Evolutionary conservation across 1,140 invertebrate species (phyloP).

Genomic region (Cydia strobilella): DNA sequence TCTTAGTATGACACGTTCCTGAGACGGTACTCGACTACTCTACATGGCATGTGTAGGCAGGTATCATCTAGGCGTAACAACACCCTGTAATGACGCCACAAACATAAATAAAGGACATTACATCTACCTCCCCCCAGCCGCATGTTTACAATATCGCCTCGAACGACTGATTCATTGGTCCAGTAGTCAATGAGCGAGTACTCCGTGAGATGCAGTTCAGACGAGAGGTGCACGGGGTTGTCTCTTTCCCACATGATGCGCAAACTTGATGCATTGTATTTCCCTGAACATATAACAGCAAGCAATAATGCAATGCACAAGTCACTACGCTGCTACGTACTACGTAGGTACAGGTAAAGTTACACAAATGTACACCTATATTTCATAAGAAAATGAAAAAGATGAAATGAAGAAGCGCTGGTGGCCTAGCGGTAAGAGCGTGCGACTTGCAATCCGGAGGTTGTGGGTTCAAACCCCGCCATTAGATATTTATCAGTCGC

Average conservation of each 20-base stretch:
- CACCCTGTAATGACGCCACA: conserved; percentile 39
- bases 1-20: too few species aligned
- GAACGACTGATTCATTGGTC: conserved; percentile 85
- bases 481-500: too few species aligned
- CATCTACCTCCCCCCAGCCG: conserved; percentile 84
- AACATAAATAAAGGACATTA: conserved; percentile 63
- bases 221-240: conserved; percentile 87
- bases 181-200: conserved; percentile 86
- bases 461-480: too few species aligned
- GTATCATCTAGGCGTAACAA: conserved; percentile 10
- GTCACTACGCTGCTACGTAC: conserved; percentile 14
- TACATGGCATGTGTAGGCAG: too few species aligned
- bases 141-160: conserved; percentile 84
- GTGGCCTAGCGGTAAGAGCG: too few species aligned
- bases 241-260: conserved; percentile 87
- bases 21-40: too few species aligned
- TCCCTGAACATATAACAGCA: conserved; percentile 81
- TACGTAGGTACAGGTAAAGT: conserved; percentile 16
- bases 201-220: conserved; percentile 90
- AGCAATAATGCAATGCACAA: conserved; percentile 33
- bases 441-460: too few species aligned
- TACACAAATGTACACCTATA: background rate
- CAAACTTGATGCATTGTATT: conserved; percentile 88
- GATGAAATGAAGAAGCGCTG: too few species aligned
- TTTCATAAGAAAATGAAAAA: background rate